These are phyloP conservation scores for Nerophis ophidion DNA, from an alignment of 2,113 vertebrate genomes.

Conservation along the genomic window DNA sequence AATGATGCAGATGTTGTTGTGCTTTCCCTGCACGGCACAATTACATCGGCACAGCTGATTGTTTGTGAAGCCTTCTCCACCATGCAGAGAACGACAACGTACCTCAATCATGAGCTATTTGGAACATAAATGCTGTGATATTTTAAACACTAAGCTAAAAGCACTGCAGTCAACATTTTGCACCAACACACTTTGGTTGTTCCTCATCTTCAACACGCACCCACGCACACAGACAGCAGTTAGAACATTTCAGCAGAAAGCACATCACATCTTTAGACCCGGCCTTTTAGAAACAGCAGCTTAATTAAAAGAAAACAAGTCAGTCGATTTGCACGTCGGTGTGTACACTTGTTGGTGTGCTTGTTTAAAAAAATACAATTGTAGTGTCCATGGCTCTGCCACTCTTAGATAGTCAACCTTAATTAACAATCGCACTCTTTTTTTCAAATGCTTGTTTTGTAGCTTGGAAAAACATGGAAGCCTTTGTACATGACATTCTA, in stretches of 20 bases:
- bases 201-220: slow-evolving; percentile 3
- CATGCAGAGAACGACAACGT: background rate
- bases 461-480: background rate
- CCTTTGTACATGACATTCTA: background rate
- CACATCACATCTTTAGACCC: slow-evolving; percentile 9
- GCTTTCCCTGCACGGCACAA: slow-evolving; percentile 25
- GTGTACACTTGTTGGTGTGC: no score
- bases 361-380: no score
- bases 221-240: background rate
- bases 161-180: slow-evolving; percentile 26
- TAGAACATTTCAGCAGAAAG: slow-evolving; percentile 39
- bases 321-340: background rate
- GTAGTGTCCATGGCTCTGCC: no score
- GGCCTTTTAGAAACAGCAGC: slow-evolving; percentile 13
- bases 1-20: slow-evolving; percentile 6
- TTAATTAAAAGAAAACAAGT: background rate
- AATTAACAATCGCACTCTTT: no score
- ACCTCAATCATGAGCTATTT: slow-evolving; percentile 3
- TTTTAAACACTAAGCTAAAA: slow-evolving; percentile 1
- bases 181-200: slow-evolving; percentile 44
- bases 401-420: no score
- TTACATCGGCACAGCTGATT: background rate
- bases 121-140: slow-evolving; percentile 14
- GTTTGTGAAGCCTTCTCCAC: no score
- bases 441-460: no score